phyloP scores from a whole-genome alignment of 2,113 vertebrate genomes.

The Nesogale talazaci region DNA sequence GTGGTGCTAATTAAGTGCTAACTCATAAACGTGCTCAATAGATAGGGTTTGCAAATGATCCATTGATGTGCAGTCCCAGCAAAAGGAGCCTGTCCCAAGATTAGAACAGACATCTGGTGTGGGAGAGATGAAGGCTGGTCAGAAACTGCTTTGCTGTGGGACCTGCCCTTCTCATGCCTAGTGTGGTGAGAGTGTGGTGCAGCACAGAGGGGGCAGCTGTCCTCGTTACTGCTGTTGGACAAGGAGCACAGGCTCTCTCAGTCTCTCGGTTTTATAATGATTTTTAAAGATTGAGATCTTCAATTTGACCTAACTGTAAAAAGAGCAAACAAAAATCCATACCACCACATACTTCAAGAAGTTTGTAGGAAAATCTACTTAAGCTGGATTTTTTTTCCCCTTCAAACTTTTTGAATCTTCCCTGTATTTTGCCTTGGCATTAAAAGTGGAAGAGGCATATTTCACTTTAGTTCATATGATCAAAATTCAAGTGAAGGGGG shows the following conservation, averaged over 20 bases:
- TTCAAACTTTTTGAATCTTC: too few relatives aligned
- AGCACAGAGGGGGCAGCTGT: background rate
- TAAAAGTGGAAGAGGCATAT: background rate
- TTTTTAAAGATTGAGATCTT: background rate
- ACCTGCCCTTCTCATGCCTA: background rate
- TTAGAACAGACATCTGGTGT: background rate
- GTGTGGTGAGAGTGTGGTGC: background rate
- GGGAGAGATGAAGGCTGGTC: background rate
- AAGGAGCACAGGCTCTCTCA: background rate
- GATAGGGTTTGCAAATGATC: background rate
- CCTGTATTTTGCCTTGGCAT: background rate
- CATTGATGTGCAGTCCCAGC: background rate
- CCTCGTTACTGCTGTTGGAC: background rate
- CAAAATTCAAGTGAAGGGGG: conserved; percentile 16
- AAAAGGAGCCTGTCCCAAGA: background rate
- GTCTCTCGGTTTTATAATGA: background rate
- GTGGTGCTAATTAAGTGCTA: background rate
- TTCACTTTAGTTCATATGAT: background rate
- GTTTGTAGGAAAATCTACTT: too few relatives aligned
- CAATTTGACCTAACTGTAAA: background rate
- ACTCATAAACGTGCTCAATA: background rate
- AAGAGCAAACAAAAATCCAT: too few relatives aligned
- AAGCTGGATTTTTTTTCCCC: too few relatives aligned
- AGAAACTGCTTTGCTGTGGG: background rate
- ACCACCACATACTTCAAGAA: too few relatives aligned